Evolutionary conservation across 2,113 vertebrate genomes (phyloP), one percentile per base, ranked within the genome.

Genomic region (Microtus montanus): DNA sequence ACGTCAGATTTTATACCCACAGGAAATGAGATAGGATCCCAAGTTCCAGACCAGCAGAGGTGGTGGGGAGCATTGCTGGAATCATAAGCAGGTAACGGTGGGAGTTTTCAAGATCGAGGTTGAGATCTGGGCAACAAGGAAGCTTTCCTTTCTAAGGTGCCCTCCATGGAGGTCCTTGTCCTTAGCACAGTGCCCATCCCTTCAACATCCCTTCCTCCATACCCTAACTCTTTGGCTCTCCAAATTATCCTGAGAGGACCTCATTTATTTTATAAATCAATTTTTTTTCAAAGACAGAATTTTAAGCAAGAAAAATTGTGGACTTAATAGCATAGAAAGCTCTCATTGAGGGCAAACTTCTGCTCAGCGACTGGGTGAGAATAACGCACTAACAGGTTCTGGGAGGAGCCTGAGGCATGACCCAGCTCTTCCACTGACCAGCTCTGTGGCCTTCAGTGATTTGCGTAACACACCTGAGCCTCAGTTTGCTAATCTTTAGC

Each of bases 241-340:
- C 38, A 11, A 22, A 77, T 9, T 66, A 2, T 47, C 14, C 7
- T 61, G n/a, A 10, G 73, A 87, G 28, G 15, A 17, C 13, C 68
- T 89, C 22, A n/a, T 91, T 89, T 47, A 30, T 66, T 86, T 71
- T 66, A 91, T 85, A 63, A 95, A 89, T 26, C 38, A 82, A 58
- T 63, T 58, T 87, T 75, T 75, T 26, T 49, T 49, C n/a, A 20
- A 77, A 94, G 80, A 5, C 87, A 14, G 26, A 24, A 41, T 87
- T 91, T 82, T 82, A 89, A 74, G 26, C 19, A 41, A 61, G 19
- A 80, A 63, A 89, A 89, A 47, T 70, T 2, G 41, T 24, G 11
- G 33, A 38, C 7, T 13, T 49, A 44, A n/a, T 54, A 38, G 66
- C 26, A 2, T 58, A 68, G 74, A 63, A 70, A 63, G 58, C 52